Evolutionary conservation across 1,140 invertebrate genomes (phyloP), one percentile per base, ranked within the genome.

Genomic region (Macrotrachela quadricornifera): DNA sequence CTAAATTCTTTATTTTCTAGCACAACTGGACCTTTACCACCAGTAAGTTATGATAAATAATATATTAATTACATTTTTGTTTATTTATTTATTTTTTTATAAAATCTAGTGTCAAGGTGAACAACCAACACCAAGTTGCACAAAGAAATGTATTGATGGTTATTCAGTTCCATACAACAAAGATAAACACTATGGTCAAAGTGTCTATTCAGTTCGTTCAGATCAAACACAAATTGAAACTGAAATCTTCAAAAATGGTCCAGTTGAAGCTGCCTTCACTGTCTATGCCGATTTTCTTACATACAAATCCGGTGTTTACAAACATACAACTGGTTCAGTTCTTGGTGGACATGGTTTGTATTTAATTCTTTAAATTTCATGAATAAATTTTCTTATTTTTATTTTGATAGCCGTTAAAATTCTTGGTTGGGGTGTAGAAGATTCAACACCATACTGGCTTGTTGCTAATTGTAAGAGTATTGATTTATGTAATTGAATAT

Each of bases 381-480:
- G 38, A 11, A 36, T 39, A 30, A 52, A 4, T 46, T 57, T 17
- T 16, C 73, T 87, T 21, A 86, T 85, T 37, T 30, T 30, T 30
- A 2, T 30, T 44, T n/a, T n/a, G 2, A 44, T 9, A 44, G 86
- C 87, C 21, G 79, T 91, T 42, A 80, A 80, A 62, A 80, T 92
- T 37, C 67, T 91, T 12, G 86, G 86, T 18, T 88, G 82, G 80
- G 85, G 85, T 17, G 76, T 77, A 4, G 83, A 86, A 63, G 75
- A 80, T 52, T 76, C 75, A 0, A 75, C 74, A 40, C 79, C 80
- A 36, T 92, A 88, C 64, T 92, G 86, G 86, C 73, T 85, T 1
- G 76, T 85, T 59, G 85, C 82, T 44, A 91, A 91, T 71, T 87
- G 83, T 0, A 91, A 85, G 85, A 90, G 90, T 66, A 72, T 73